Conservation (phyloP, 1,140 invertebrate genomes). For the Lasioglossum albipes region DNA sequence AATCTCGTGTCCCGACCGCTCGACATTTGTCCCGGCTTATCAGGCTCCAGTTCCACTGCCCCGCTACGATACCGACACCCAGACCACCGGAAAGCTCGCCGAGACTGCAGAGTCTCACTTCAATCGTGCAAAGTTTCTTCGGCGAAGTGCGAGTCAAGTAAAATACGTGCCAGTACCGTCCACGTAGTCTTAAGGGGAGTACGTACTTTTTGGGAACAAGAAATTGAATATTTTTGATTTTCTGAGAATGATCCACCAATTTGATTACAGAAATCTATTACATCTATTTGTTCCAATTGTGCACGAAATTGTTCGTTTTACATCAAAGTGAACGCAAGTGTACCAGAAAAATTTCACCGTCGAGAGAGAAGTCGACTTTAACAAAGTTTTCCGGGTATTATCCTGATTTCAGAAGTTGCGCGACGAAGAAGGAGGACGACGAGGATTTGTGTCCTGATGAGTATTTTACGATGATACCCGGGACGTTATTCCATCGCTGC, state of each 20-base stretch:
- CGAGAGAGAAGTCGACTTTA: constrained; percentile 1
- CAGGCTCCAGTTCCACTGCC: constrained; percentile 12
- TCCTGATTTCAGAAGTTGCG: constrained; percentile 23
- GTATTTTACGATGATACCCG: constrained; percentile 47
- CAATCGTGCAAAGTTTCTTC: neutral
- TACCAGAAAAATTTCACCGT: neutral
- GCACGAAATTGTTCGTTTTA: no score
- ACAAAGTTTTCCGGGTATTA: neutral
- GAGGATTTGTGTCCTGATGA: constrained; percentile 33
- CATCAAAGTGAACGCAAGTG: no score
- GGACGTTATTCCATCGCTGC: constrained; percentile 50
- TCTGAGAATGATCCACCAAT: no score
- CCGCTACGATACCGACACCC: neutral
- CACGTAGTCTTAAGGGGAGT: no score
- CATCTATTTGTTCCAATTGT: no score
- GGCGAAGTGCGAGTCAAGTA: neutral
- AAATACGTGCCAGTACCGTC: neutral
- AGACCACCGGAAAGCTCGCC: neutral
- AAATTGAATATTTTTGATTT: no score
- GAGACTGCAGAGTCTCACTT: neutral
- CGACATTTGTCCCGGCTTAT: constrained; percentile 48
- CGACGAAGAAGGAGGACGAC: constrained; percentile 23
- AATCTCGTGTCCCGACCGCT: constrained; percentile 45
- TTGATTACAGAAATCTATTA: no score
- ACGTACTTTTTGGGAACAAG: no score